Conservation (phyloP, 2,797 vertebrate genomes). For the Callimico goeldii region DNA sequence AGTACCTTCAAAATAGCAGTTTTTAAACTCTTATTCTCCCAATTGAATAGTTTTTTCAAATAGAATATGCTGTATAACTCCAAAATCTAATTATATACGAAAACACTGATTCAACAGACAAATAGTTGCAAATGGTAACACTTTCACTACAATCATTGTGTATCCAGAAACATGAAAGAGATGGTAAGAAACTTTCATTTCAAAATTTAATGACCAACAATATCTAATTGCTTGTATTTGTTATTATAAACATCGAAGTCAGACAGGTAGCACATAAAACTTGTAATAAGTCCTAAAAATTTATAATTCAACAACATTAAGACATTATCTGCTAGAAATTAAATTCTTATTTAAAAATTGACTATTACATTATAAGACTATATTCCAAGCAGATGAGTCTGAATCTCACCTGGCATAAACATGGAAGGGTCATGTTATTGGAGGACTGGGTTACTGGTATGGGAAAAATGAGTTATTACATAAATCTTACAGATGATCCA, state of each 20-base stretch:
- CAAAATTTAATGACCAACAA: neutral
- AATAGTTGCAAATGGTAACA: neutral
- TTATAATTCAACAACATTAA: neutral
- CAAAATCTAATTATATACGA: neutral
- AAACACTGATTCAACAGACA: neutral
- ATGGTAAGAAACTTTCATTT: neutral
- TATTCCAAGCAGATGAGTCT: neutral
- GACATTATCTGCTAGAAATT: neutral
- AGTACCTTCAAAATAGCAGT: neutral
- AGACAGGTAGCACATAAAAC: neutral
- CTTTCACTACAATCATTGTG: neutral
- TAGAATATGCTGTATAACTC: neutral
- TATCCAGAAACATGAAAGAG: neutral
- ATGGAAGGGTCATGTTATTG: neutral
- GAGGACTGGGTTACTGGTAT: neutral
- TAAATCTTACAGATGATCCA: neutral
- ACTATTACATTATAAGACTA: neutral
- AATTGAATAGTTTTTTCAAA: neutral
- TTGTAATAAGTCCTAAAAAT: neutral
- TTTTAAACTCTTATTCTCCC: neutral
- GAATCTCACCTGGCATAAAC: neutral
- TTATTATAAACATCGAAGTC: neutral
- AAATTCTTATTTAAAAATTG: neutral
- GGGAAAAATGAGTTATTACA: neutral
- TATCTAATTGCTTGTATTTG: neutral